Evolutionary conservation across 2,113 vertebrate genomes (phyloP), one percentile per base, ranked within the genome.

Genomic region (Nannobrachium achirus): DNA sequence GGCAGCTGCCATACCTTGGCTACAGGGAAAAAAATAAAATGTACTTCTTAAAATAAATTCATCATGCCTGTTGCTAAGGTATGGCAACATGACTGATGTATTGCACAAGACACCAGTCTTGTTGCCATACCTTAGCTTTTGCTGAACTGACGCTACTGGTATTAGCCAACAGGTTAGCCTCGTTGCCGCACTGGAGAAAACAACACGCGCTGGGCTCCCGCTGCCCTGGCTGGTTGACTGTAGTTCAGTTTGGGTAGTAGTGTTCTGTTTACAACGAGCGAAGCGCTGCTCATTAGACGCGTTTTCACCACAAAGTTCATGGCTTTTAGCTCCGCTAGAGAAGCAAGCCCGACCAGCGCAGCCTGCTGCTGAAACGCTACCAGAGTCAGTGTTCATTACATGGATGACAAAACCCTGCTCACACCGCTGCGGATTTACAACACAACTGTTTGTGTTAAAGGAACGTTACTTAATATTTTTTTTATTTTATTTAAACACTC

Each of bases 271-370:
- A 56, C 13, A 7, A 56, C 11, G 7, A 20, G 46, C 15, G 38
- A 4, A 44, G n/a, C 48, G 8, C 53, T 8, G 14, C 44, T 16
- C 51, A 8, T 67, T 56, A 67, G 45, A 45, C 67, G 53, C 86
- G 82, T 83, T 83, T 80, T 76, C 50, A 16, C 20, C 4, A 19
- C 69, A 80, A 67, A 58, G 48, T 49, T 44, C 71, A 38, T 33
- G 6, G 20, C 13, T 33, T n/a, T 13, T 38, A n/a, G 71, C 76
- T 61, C 68, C 50, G 84, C 14, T 77, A 64, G 79, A 81, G 82
- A n/a, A 80, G 44, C 63, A 66, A n/a, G 69, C 69, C 61, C 64
- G 8, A 25, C 8, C 63, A 77, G 57, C 58, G n/a, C 40, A 42
- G n/a, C 13, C 20, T 48, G 57, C 63, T 57, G 77, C 19, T 53